Base-by-base conservation (phyloP, 2,797 vertebrate genomes). In the Vipera latastei region DNA sequence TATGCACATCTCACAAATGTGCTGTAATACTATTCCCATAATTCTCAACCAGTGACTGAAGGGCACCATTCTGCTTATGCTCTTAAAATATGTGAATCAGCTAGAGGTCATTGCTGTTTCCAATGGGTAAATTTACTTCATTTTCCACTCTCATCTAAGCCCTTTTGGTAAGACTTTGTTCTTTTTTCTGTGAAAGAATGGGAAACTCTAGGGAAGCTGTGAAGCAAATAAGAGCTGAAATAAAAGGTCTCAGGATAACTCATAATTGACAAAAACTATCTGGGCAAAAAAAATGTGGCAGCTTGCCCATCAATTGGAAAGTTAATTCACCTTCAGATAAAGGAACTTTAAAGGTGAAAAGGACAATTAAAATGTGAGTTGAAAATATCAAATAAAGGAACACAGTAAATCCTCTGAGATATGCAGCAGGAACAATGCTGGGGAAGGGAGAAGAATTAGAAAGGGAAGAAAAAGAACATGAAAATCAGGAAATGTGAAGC, bases 291-390 rank as follows among this genome's bases (percentile, higher is more conserved):
- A 97, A 96, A 0, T 38, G 5, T 96, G 96, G 96, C 95, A 92
- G 91, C 93, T 96, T 95, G 94, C 97, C 97, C 97, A 91, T 96
- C 96, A 97, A 96, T 96, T 97, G 95, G 78, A 0, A 96, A 97
- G 95, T 93, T 95, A 94, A 96, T 95, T 97, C 96, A 97, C 96
- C 94, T 97, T 97, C 95, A 97, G 94, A 97, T 96, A 94, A 96
- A 95, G 93, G 96, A 97, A 97, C 95, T 97, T 97, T 97, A 97
- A 96, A 96, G 96, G 96, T 91, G 91, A 96, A 94, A 95, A 97
- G 95, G 96, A 96, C 94, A 96, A 93, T 94, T 97, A 88, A 96
- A 97, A 83, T 93, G 95, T 94, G 91, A 96, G 94, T 96, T 96
- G 96, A 96, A 94, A 59, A 95, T 95, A 93, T 83, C 38, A 89